These are phyloP conservation scores for Melanotaenia maccullochi DNA, from an alignment of 2,797 vertebrate species.

Conservation along the genomic window DNA sequence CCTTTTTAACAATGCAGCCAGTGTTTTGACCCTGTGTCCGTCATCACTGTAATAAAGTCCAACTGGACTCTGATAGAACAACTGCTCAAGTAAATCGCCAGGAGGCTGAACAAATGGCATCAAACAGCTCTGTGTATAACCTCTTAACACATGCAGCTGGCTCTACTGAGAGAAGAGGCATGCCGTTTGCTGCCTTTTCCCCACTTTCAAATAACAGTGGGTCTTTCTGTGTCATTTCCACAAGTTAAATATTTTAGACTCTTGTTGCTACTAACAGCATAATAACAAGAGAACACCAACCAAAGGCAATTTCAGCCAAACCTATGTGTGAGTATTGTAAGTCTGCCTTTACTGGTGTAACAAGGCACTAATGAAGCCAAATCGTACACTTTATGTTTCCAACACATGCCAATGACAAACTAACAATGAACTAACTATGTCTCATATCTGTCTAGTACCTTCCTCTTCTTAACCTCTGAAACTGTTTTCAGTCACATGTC, in stretches of 20 bases:
- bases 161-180: constrained; percentile 31
- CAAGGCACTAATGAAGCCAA: not conserved
- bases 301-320: no score
- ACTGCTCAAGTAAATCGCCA: constrained; percentile 47
- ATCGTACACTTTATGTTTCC: not conserved
- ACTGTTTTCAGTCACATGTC: not conserved
- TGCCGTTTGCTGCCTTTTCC: constrained; percentile 12
- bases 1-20: constrained; percentile 35
- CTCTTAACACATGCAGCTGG: constrained; percentile 40
- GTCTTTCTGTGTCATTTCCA: no score
- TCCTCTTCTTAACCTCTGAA: not conserved
- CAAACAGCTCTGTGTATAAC: constrained; percentile 26
- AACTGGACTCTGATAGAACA: constrained; percentile 43
- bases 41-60: constrained; percentile 43
- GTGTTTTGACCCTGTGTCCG: constrained; percentile 5
- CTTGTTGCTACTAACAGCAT: not conserved
- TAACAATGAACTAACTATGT: not conserved
- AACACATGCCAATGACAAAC: not conserved
- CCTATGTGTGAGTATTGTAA: not conserved
- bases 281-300: no score
- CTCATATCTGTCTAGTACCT: not conserved
- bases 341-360: not conserved
- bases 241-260: not conserved
- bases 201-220: no score
- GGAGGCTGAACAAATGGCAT: constrained; percentile 54